Evolutionary conservation across 2,888 invertebrate genomes (phyloP).

Genomic region (Endotricha flammealis): DNA sequence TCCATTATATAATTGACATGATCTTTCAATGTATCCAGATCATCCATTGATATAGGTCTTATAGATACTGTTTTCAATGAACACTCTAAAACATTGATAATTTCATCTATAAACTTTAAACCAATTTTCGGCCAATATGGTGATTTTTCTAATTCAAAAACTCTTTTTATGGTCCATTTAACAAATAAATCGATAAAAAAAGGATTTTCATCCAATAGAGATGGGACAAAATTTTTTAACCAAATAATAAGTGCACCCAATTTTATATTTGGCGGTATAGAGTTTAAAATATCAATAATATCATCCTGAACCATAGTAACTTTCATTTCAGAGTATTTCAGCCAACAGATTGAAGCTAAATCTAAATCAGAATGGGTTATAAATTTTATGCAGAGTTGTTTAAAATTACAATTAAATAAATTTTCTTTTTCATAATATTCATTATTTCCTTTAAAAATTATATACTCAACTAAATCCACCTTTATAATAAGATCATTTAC

Average conservation of each 20-base stretch:
- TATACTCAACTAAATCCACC: constrained; percentile 63
- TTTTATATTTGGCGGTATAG: constrained; percentile 61
- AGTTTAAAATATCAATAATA: constrained; percentile 51
- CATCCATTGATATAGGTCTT: constrained; percentile 64
- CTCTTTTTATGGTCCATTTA: constrained; percentile 66
- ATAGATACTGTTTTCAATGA: constrained; percentile 56
- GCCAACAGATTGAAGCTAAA: constrained; percentile 67
- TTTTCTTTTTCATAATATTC: constrained; percentile 46
- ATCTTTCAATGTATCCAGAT: constrained; percentile 57
- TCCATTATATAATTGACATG: constrained; percentile 59
- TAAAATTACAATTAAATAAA: constrained; percentile 47
- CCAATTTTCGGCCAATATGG: constrained; percentile 74
- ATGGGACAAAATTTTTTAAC: constrained; percentile 64
- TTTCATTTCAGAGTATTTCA: constrained; percentile 60
- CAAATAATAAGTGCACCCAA: constrained; percentile 64
- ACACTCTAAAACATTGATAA: constrained; percentile 49
- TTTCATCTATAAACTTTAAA: constrained; percentile 61
- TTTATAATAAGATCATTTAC: constrained; percentile 55
- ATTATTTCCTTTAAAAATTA: constrained; percentile 52
- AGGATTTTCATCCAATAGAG: constrained; percentile 60
- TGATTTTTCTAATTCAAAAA: constrained; percentile 64
- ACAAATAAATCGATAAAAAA: constrained; percentile 67
- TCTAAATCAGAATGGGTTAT: constrained; percentile 62
- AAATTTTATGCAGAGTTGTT: constrained; percentile 54
- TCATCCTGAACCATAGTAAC: constrained; percentile 38